Base-by-base conservation (phyloP, 2,888 invertebrate genomes). In the Abrostola tripartita region DNA sequence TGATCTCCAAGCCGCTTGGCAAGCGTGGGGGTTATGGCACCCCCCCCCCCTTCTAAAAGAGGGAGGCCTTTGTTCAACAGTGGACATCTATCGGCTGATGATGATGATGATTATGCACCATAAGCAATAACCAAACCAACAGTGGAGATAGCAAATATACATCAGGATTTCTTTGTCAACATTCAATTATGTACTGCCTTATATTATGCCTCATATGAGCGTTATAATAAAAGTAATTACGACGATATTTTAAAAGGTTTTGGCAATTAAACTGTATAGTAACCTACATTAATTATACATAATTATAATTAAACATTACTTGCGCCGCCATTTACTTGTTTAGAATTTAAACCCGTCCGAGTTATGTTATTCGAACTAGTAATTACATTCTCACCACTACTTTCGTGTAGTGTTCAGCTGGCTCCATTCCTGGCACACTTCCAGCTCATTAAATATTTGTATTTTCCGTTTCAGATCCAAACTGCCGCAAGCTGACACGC, bases 381-480 rank as follows among this genome's bases (percentile, higher is more conserved):
- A 65, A 73, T 61, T 60, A 69, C 44, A 65, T 61, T 61, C 38
- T 41, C 24, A 47, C 61, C 52, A 55, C 37, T 24, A 52, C 37
- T 52, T 57, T 44, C 38, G 37, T 14, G 52, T 61, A 64, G 57
- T 52, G 52, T 10, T 47, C 38, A 11, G n/a, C 41, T 63, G 41
- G 41, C 37, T 61, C 57, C 38, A 54, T 41, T 54, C 38, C 44
- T 75, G 71, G 75, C 64, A 36, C 12, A 24, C 9, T 52, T 60
- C 60, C 74, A 74, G 52, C 54, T 75, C 52, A 68, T 71, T 68
- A 71, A 68, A 68, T 56, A 52, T 53, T 59, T 68, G 52, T 62
- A 60, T 71, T 65, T 69, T 65, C 83, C 83, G 81, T 91, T 91
- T 66, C 90, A 91, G 91, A 79, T 85, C 37, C 55, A 61, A 64